Percentiles rank a stretch among this genome's conserved stretches.
Evolutionary conservation across 2,113 vertebrate genomes (phyloP).

Genomic region (Lathamus discolor): DNA sequence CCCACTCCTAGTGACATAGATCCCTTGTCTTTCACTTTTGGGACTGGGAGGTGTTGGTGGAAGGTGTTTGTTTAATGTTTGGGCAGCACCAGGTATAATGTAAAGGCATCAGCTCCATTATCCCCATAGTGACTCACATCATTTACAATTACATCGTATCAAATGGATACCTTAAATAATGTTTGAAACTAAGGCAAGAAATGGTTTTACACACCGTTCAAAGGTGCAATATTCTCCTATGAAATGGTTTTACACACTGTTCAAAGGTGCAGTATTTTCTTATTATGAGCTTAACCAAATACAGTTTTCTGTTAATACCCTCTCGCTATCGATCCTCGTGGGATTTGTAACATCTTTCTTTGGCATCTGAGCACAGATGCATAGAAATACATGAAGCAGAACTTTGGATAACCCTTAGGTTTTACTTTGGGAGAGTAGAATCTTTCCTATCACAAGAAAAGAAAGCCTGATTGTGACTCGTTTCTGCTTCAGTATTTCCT

Average conservation of each 20-base stretch:
- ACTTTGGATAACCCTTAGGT: not conserved
- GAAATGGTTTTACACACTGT: not conserved
- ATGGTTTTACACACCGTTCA: not conserved
- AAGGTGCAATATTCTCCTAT: not conserved
- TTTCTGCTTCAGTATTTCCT: not conserved
- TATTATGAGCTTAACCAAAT: not conserved
- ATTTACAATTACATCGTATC: not conserved
- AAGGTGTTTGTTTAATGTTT: not conserved
- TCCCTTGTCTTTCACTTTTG: not conserved
- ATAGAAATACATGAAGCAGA: not conserved
- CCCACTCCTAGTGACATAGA: not conserved
- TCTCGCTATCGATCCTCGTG: not conserved
- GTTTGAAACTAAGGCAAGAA: not conserved
- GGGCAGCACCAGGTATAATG: not conserved
- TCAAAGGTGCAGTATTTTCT: not conserved
- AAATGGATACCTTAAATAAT: not conserved
- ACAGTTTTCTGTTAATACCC: not conserved
- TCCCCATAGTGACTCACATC: accelerated
- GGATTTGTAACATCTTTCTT: not conserved
- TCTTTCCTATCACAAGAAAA: not conserved
- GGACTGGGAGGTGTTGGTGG: not conserved
- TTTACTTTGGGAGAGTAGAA: not conserved
- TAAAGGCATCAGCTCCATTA: not conserved
- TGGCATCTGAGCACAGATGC: not conserved
- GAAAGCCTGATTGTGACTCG: not conserved